Conservation (phyloP, 2,797 vertebrate genomes). For the Meda fulgida region DNA sequence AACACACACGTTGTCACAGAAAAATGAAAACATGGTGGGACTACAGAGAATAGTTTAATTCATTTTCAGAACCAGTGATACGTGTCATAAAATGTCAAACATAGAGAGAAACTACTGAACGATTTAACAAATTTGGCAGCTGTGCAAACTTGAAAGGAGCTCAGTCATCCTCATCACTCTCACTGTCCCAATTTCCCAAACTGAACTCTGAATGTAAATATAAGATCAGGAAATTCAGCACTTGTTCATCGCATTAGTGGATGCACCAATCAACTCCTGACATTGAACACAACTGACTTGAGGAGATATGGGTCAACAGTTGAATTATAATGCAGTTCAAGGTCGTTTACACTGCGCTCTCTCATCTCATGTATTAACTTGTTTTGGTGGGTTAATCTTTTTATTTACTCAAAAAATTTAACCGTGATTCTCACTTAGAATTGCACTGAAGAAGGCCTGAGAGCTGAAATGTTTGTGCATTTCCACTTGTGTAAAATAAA, state of each 20-base stretch:
- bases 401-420: neutral
- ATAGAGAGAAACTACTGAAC: conserved; percentile 5
- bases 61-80: neutral
- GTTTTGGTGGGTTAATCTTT: neutral
- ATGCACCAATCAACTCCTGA: conserved; percentile 45
- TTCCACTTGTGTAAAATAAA: neutral
- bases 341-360: neutral
- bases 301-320: neutral
- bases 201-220: conserved; percentile 61
- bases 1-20: neutral
- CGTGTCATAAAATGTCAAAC: neutral
- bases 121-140: conserved; percentile 36
- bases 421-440: neutral
- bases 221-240: conserved; percentile 57
- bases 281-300: conserved; percentile 2
- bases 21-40: neutral
- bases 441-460: no score
- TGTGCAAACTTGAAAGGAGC: conserved; percentile 57
- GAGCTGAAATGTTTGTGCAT: neutral
- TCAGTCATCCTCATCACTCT: conserved; percentile 48
- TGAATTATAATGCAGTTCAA: neutral
- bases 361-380: neutral
- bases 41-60: neutral
- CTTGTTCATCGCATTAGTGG: conserved; percentile 52
- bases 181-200: conserved; percentile 53